These are phyloP conservation scores for Lycia hirtaria DNA, from an alignment of 2,888 invertebrate species.

Conservation along the genomic window DNA sequence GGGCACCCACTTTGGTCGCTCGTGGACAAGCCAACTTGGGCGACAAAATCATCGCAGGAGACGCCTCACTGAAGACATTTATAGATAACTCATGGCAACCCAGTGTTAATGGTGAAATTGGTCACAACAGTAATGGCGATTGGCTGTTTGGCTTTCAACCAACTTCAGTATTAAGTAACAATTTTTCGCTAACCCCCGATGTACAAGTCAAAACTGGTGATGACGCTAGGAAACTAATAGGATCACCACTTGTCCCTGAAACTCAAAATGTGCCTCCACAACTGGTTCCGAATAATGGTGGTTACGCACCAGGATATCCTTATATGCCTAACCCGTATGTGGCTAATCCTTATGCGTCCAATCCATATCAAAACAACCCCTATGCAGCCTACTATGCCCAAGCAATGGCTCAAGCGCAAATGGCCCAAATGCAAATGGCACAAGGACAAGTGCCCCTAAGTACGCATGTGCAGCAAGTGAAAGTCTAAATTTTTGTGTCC, in stretches of 20 bases:
- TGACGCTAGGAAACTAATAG: not conserved
- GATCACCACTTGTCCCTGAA: not conserved
- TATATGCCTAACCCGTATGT: not conserved
- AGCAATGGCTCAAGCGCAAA: not conserved
- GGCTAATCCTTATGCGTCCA: not conserved
- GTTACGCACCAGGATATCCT: not conserved
- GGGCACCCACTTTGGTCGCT: not conserved
- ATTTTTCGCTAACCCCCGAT: not conserved
- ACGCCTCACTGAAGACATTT: not conserved
- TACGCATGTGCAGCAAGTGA: no score
- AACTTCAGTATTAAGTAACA: not conserved
- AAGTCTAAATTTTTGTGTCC: no score
- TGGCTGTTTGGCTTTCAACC: not conserved
- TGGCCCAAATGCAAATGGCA: not conserved
- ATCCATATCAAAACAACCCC: not conserved
- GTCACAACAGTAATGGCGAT: not conserved
- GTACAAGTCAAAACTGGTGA: not conserved
- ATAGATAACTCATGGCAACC: conserved; percentile 2
- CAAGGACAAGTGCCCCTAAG: not conserved
- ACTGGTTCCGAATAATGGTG: not conserved
- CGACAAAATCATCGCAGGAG: not conserved
- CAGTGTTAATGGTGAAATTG: not conserved
- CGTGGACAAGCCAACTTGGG: not conserved
- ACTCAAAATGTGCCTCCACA: not conserved
- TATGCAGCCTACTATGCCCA: not conserved